Evolutionary conservation across 2,113 vertebrate species (phyloP).

Genomic region (Rattus rattus): DNA sequence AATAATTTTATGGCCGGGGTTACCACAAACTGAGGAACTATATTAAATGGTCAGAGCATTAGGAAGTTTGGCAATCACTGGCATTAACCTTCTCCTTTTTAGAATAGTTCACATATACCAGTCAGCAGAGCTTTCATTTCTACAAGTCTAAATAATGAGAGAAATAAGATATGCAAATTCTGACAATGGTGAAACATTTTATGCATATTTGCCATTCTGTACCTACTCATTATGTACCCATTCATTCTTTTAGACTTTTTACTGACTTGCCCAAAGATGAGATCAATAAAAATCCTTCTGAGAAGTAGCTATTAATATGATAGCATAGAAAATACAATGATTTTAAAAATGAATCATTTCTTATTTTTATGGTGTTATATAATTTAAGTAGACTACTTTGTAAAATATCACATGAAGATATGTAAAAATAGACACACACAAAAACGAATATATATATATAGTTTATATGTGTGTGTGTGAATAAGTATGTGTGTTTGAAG

Average conservation of each 20-base stretch:
- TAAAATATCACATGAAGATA: background rate
- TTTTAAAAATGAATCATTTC: background rate
- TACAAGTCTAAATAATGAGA: background rate
- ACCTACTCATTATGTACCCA: background rate
- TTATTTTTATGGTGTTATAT: background rate
- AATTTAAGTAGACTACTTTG: background rate
- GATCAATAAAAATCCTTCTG: background rate
- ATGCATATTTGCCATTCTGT: background rate
- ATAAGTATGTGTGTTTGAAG: background rate
- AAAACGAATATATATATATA: background rate
- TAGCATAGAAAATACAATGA: background rate
- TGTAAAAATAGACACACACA: background rate
- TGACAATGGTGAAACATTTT: conserved; percentile 8
- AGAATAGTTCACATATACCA: background rate
- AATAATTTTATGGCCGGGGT: background rate
- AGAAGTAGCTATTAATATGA: conserved; percentile 9
- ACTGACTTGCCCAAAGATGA: conserved; percentile 39
- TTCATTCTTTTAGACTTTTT: background rate
- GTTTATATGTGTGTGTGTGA: background rate
- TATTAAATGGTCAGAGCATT: background rate
- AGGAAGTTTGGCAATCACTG: background rate
- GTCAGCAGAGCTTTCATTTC: background rate
- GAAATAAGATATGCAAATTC: background rate
- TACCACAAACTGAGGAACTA: background rate
- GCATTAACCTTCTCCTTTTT: background rate